phyloP scores from a whole-genome alignment of 2,797 vertebrate species.

The Aulostomus chinensis region DNA sequence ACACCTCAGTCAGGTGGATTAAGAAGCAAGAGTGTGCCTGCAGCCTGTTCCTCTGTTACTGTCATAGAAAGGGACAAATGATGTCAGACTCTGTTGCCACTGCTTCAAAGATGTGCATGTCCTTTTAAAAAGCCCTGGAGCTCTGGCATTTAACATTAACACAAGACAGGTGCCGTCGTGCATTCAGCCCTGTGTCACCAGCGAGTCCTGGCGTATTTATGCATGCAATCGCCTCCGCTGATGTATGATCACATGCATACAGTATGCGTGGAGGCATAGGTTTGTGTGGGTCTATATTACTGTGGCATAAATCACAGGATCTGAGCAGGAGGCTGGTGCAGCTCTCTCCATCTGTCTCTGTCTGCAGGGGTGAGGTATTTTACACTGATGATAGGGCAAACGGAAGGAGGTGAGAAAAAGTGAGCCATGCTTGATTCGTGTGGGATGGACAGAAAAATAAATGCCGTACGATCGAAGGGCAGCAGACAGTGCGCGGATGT shows the following conservation, averaged over 20 bases:
- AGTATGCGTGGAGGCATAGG: constrained; percentile 26
- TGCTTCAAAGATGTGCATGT: constrained; percentile 66
- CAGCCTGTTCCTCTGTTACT: constrained; percentile 63
- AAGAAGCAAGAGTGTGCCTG: constrained; percentile 41
- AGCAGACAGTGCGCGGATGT: constrained; percentile 24
- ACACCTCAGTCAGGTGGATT: constrained; percentile 55
- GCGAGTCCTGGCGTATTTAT: constrained; percentile 50
- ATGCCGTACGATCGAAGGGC: constrained; percentile 45
- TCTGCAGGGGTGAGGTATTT: constrained; percentile 74
- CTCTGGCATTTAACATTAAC: constrained; percentile 65
- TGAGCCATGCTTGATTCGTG: constrained; percentile 46
- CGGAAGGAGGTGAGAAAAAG: constrained; percentile 53
- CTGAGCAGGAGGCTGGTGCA: constrained; percentile 62
- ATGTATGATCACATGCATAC: constrained; percentile 51
- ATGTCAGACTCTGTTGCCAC: constrained; percentile 64
- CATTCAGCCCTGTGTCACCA: constrained; percentile 57
- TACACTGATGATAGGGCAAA: constrained; percentile 64
- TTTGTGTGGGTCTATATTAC: constrained; percentile 33
- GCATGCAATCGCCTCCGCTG: constrained; percentile 46
- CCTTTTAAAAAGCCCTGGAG: constrained; percentile 61
- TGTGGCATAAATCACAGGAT: constrained; percentile 70
- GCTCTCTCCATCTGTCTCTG: constrained; percentile 77
- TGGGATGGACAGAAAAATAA: constrained; percentile 60
- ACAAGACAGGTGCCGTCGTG: constrained; percentile 62
- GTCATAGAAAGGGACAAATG: constrained; percentile 72